Percentiles rank a stretch among this genome's conserved stretches.
Evolutionary conservation across 2,888 invertebrate genomes (phyloP).

Genomic region (Pristionchus japonicus): DNA sequence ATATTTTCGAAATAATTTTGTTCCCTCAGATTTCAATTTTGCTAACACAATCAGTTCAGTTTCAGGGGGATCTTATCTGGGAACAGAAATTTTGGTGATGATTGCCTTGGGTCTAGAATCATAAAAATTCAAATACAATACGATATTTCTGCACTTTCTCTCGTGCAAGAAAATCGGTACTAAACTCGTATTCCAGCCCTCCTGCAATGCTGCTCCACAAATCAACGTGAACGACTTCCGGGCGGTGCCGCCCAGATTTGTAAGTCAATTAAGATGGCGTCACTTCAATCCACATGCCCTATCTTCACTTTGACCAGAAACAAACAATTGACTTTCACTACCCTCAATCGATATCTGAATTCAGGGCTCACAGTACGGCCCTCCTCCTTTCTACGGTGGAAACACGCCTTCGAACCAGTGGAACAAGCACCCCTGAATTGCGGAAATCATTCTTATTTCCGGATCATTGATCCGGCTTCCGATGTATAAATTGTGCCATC

Average conservation of each 20-base stretch:
- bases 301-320: not conserved
- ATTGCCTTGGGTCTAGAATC: too few relatives aligned
- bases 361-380: conserved; percentile 22
- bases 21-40: too few relatives aligned
- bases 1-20: not conserved
- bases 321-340: not conserved
- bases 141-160: too few relatives aligned
- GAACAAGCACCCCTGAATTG: not conserved
- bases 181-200: not conserved
- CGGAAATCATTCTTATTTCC: not conserved
- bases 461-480: too few relatives aligned
- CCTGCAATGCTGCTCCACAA: not conserved
- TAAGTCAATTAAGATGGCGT: not conserved
- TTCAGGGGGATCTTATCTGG: too few relatives aligned
- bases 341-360: not conserved
- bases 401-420: not conserved
- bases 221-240: conserved; percentile 2
- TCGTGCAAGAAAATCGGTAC: too few relatives aligned
- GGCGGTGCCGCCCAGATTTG: not conserved
- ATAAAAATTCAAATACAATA: too few relatives aligned
- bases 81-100: too few relatives aligned
- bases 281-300: not conserved
- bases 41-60: too few relatives aligned
- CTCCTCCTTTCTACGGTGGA: not conserved
- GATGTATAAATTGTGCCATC: not conserved